Percentiles rank a stretch among this genome's conserved stretches.
phyloP scores from a whole-genome alignment of 1,140 invertebrate genomes.

The Propsilocerus akamusi region DNA sequence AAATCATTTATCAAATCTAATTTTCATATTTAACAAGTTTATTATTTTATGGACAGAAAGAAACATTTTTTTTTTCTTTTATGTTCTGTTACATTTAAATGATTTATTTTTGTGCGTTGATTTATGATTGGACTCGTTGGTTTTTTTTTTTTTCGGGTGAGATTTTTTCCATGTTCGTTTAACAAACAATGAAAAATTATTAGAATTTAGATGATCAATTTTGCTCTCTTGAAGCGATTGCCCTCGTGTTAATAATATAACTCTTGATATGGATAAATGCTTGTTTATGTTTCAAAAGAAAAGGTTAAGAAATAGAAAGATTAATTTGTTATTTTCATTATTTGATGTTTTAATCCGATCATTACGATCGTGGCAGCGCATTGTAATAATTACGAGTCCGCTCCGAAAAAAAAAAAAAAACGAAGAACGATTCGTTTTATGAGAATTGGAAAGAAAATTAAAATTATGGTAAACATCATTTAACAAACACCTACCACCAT shows the following conservation, averaged over 20 bases:
- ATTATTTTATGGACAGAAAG: background rate
- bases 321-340: background rate
- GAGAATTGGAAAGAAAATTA: too few relatives aligned
- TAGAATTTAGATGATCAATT: slow-evolving; percentile 2
- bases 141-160: background rate
- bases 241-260: too few relatives aligned
- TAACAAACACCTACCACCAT: too few relatives aligned
- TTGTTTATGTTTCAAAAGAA: background rate
- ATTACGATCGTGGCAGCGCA: slow-evolving; percentile 1
- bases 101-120: background rate
- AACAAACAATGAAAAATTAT: slow-evolving; percentile 4
- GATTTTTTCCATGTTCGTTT: background rate
- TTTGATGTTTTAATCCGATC: slow-evolving; percentile 1
- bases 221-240: too few relatives aligned
- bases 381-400: too few relatives aligned
- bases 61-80: background rate
- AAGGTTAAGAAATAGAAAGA: background rate
- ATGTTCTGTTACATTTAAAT: background rate
- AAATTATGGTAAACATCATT: too few relatives aligned
- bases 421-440: too few relatives aligned
- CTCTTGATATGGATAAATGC: too few relatives aligned
- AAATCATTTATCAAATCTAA: slow-evolving; percentile 3
- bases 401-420: too few relatives aligned
- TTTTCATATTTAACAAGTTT: slow-evolving; percentile 1
- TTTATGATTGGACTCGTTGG: slow-evolving; percentile 1